Conservation (phyloP, 1,140 invertebrate genomes). For the Drosophila novamexicana region DNA sequence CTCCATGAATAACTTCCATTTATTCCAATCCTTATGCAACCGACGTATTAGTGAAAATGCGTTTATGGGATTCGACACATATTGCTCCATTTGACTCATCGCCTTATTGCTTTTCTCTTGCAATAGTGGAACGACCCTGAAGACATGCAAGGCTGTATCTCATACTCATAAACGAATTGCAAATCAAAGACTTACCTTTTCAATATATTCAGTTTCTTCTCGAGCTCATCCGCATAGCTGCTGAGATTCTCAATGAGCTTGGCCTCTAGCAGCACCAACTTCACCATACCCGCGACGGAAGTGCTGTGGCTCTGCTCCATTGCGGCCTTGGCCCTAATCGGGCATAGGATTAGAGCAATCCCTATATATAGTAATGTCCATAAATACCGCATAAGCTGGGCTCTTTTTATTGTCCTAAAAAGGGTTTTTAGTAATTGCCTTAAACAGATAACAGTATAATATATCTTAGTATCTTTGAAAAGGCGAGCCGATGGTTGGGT, state of each 20-base stretch:
- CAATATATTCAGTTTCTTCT: conserved; percentile 44
- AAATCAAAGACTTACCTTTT: conserved; percentile 35
- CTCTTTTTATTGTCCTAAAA: too few relatives aligned
- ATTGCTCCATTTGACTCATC: conserved; percentile 87
- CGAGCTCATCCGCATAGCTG: conserved; percentile 88
- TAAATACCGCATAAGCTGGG: too few relatives aligned
- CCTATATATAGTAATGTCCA: too few relatives aligned
- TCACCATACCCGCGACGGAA: conserved; percentile 93
- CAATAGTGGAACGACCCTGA: conserved; percentile 31
- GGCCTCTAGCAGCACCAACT: conserved; percentile 92
- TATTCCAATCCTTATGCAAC: conserved; percentile 54
- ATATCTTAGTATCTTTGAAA: too few relatives aligned
- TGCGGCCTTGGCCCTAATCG: not conserved
- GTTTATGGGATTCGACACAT: conserved; percentile 64
- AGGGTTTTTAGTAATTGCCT: too few relatives aligned
- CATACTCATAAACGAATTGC: too few relatives aligned
- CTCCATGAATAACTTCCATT: conserved; percentile 48
- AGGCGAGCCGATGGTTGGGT: too few relatives aligned
- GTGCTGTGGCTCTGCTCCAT: conserved; percentile 84
- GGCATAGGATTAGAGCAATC: too few relatives aligned
- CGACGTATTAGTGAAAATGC: conserved; percentile 55
- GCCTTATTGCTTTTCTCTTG: conserved; percentile 90
- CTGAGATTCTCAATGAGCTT: conserved; percentile 92
- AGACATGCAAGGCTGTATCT: too few relatives aligned
- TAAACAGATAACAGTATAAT: too few relatives aligned